phyloP scores from a whole-genome alignment of 2,113 vertebrate genomes.

The Notothenia coriiceps region DNA sequence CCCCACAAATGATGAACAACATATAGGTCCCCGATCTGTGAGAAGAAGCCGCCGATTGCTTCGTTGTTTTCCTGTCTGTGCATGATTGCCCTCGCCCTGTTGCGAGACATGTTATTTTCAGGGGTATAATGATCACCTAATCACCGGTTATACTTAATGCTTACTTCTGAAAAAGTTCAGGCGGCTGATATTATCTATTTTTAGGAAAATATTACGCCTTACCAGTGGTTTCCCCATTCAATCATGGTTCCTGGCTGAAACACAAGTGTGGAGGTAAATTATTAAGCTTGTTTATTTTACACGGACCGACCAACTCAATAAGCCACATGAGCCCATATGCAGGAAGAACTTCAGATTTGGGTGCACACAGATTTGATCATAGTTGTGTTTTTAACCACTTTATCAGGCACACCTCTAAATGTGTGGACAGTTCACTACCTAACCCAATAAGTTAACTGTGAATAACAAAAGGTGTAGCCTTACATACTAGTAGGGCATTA shows the following conservation, averaged over 20 bases:
- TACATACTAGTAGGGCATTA: not conserved
- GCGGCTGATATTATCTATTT: not conserved
- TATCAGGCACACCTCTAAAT: not conserved
- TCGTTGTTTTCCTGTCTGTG: constrained; percentile 95
- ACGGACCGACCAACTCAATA: not conserved
- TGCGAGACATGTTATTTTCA: not conserved
- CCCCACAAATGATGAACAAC: constrained; percentile 98
- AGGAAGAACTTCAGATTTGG: not conserved
- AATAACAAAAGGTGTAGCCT: not conserved
- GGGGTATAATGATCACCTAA: not conserved
- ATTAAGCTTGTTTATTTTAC: constrained; percentile 8
- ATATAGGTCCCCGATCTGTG: constrained; percentile 95
- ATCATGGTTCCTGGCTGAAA: constrained; percentile 97
- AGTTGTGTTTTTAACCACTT: not conserved
- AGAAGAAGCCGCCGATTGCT: constrained; percentile 96
- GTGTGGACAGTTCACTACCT: not conserved
- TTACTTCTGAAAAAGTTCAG: not conserved
- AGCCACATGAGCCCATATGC: not conserved
- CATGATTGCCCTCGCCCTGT: constrained; percentile 95
- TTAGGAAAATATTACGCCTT: constrained; percentile 62
- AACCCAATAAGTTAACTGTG: not conserved
- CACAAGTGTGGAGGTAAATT: not conserved
- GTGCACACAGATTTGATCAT: not conserved
- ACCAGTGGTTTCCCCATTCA: constrained; percentile 99
- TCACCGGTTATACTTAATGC: not conserved